A percentile compares a stretch with the other conserved stretches of the same genome.
phyloP scores from a whole-genome alignment of 2,888 invertebrate genomes.

The Trissonchulus sp. region DNA sequence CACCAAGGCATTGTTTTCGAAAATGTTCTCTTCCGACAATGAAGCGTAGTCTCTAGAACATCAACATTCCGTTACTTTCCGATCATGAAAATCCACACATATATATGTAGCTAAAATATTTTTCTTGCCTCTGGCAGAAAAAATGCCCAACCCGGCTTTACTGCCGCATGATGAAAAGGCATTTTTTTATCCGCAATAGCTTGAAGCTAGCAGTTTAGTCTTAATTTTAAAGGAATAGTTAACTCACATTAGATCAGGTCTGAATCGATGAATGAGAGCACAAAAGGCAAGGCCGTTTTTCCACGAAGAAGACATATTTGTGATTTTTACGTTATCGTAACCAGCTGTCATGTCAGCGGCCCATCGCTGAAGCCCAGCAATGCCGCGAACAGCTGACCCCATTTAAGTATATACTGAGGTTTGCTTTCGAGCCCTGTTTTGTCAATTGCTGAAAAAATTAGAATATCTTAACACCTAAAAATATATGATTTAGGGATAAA shows the following conservation, averaged over 20 bases:
- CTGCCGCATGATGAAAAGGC: too few relatives aligned
- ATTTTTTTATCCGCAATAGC: too few relatives aligned
- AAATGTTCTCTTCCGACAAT: constrained; percentile 75
- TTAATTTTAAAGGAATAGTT: too few relatives aligned
- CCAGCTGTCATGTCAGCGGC: background rate
- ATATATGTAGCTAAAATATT: background rate
- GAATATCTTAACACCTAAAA: too few relatives aligned
- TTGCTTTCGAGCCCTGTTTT: too few relatives aligned
- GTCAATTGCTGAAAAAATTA: too few relatives aligned
- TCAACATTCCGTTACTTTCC: background rate
- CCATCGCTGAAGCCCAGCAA: background rate
- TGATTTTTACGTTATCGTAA: constrained; percentile 3
- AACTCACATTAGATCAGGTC: constrained; percentile 23
- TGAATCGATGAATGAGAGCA: constrained; percentile 7
- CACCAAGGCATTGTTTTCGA: constrained; percentile 68
- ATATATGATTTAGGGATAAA: too few relatives aligned
- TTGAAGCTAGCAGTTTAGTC: too few relatives aligned
- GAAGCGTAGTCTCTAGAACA: constrained; percentile 73
- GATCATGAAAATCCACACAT: background rate
- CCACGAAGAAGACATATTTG: constrained; percentile 15
- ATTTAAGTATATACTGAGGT: too few relatives aligned
- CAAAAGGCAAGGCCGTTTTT: constrained; percentile 20
- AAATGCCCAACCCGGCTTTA: too few relatives aligned
- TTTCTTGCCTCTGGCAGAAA: background rate
- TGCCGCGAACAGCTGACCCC: constrained; percentile 1